Base-by-base conservation (phyloP, 2,113 vertebrate genomes). In the Numenius arquata region DNA sequence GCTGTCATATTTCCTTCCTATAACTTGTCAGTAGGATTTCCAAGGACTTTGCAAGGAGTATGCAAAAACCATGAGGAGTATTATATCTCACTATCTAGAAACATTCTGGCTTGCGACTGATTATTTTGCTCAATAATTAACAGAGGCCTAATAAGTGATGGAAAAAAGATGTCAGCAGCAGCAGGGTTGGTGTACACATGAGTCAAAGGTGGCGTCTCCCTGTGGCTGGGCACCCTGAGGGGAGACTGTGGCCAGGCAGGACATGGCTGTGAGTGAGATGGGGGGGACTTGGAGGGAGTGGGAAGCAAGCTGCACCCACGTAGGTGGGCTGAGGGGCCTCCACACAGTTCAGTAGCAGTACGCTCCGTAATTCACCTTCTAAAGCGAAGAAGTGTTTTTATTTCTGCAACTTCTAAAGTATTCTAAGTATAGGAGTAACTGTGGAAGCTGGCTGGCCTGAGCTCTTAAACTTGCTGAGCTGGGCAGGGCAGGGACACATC, bases 371-470 rank as follows among this genome's bases (percentile, higher is more conserved):
- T 23, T 65, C 5, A 20, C 20, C 7, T 50, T 78, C 26, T 77
- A n/a, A 68, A 82, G 53, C 50, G 50, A 90, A 79, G 17, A 77
- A 56, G 15, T 66, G 8, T 48, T 86, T 74, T 91, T 53, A 52
- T 72, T 41, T 77, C 34, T 52, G 7, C 30, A 32, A 72, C 50
- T 86, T 77, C 86, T 73, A 23, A 76, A 87, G 65, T 18, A 32
- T 61, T 73, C n/a, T n/a, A n/a, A 12, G 48, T 6, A 48, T 6
- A 48, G 68, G 67, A 93, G 59, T 26, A 62, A 79, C 80, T 90
- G 68, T 86, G 77, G 89, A 97, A 95, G 76, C n/a, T 76, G 85
- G 65, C 52, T 68, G 74, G 36, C 40, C n/a, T 89, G 80, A 80
- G 72, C 61, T 73, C 89, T 70, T 87, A 74, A 48, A 73, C 18